These are phyloP conservation scores for Hedychridium roseum DNA, from an alignment of 2,888 invertebrate genomes.

Conservation along the genomic window DNA sequence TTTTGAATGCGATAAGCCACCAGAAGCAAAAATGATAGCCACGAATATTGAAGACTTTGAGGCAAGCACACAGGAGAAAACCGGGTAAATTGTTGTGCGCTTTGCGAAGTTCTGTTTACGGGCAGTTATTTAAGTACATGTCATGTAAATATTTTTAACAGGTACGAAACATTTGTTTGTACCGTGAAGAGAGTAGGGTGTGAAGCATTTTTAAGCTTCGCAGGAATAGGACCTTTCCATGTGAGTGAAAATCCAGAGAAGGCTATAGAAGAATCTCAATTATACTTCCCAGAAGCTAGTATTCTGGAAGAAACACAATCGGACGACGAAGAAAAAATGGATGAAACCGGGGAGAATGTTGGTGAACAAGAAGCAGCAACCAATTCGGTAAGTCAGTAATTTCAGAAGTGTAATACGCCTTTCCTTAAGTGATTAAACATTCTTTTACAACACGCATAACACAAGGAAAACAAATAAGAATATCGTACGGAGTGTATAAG, in stretches of 20 bases:
- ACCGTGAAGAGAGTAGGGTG: constrained; percentile 55
- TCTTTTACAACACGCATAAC: too few relatives aligned
- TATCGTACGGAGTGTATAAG: constrained; percentile 16
- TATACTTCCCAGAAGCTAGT: constrained; percentile 51
- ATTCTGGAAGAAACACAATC: constrained; percentile 50
- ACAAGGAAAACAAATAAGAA: constrained; percentile 8
- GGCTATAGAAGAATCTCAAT: constrained; percentile 53
- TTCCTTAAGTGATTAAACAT: neutral
- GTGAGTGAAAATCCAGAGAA: constrained; percentile 59
- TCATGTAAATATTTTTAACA: too few relatives aligned
- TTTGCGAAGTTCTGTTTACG: too few relatives aligned
- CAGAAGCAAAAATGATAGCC: constrained; percentile 54
- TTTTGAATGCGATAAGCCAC: constrained; percentile 57
- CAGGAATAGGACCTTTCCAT: constrained; percentile 60
- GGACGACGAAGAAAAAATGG: constrained; percentile 55
- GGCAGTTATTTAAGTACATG: too few relatives aligned
- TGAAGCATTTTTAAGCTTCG: constrained; percentile 58
- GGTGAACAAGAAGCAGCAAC: constrained; percentile 26
- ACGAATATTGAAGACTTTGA: constrained; percentile 54
- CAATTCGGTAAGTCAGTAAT: neutral
- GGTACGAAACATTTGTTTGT: constrained; percentile 57
- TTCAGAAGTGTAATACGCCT: constrained; percentile 5
- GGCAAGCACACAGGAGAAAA: constrained; percentile 41
- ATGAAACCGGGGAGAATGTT: constrained; percentile 36
- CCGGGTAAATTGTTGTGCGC: constrained; percentile 53